These are phyloP conservation scores for Orbicella faveolata DNA, from an alignment of 64 coral and sea anemone species.

Conservation along the genomic window DNA sequence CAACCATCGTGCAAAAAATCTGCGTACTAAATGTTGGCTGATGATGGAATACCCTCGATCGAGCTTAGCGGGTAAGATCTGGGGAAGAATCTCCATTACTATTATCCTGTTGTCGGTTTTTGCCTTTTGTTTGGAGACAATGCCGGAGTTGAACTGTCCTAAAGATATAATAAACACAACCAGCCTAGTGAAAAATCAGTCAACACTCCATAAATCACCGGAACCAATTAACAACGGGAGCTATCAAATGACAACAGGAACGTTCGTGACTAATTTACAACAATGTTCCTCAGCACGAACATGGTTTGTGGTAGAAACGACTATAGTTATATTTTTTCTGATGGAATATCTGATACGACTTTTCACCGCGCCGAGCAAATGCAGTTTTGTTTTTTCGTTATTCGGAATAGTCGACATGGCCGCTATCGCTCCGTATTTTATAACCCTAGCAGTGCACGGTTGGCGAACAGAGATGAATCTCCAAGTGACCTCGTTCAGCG, in stretches of 20 bases:
- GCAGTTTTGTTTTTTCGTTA: constrained; percentile 57
- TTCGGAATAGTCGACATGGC: constrained; percentile 51
- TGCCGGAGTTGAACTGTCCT: constrained; percentile 3
- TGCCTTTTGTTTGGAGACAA: constrained; percentile 57
- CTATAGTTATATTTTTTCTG: constrained; percentile 48
- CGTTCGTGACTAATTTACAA: neutral
- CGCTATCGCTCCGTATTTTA: constrained; percentile 58
- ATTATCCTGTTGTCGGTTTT: constrained; percentile 50
- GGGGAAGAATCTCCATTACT: constrained; percentile 9
- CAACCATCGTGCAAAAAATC: neutral
- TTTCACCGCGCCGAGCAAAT: constrained; percentile 36
- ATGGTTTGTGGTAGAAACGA: constrained; percentile 73
- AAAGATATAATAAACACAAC: neutral
- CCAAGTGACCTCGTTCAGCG: constrained; percentile 31
- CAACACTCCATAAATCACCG: neutral
- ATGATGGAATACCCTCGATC: constrained; percentile 50
- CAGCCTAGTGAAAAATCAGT: neutral
- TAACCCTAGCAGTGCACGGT: constrained; percentile 16
- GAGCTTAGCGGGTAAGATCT: constrained; percentile 20
- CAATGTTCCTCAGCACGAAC: neutral
- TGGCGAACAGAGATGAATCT: constrained; percentile 33
- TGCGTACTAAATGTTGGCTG: constrained; percentile 34
- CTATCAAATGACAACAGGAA: neutral
- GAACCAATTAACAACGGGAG: neutral
- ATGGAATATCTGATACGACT: constrained; percentile 47